phyloP scores from a whole-genome alignment of 92 coral and sea anemone genomes.

The Palythoa heliodiscus region DNA sequence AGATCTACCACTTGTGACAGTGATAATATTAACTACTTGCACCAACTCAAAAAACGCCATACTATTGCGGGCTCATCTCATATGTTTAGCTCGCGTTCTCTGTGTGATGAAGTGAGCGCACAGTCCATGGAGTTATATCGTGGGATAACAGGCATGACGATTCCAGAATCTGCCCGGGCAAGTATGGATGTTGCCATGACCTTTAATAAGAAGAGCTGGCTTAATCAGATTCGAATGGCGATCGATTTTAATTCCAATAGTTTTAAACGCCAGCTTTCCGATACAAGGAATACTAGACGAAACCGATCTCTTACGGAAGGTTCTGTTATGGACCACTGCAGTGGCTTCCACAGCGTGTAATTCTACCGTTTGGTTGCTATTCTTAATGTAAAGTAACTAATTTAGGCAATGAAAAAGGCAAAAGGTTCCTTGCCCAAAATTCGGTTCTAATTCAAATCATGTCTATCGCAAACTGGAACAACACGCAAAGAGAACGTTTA shows the following conservation, averaged over 20 bases:
- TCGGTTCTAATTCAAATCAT: too few species aligned
- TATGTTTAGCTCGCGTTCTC: conserved; percentile 49
- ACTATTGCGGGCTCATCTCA: conserved; percentile 43
- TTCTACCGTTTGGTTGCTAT: neutral
- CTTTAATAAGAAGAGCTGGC: conserved; percentile 90
- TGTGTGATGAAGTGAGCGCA: conserved; percentile 65
- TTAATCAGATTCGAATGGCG: conserved; percentile 89
- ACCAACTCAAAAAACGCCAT: conserved; percentile 8
- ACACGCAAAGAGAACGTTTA: too few species aligned
- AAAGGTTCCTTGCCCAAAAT: too few species aligned
- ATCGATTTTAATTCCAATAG: conserved; percentile 83
- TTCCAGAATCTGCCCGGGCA: conserved; percentile 80
- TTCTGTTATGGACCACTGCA: neutral
- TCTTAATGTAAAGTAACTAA: neutral
- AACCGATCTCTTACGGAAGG: conserved; percentile 1
- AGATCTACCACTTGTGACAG: conserved; percentile 28
- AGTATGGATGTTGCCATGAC: conserved; percentile 88
- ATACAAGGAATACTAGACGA: neutral
- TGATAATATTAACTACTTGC: neutral
- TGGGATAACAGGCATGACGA: conserved; percentile 76
- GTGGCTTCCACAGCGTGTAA: conserved; percentile 23
- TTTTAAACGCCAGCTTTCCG: conserved; percentile 67
- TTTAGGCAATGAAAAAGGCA: too few species aligned
- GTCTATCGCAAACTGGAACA: too few species aligned
- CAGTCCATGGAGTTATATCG: conserved; percentile 70